Percentiles rank a stretch among this genome's conserved stretches.
These are phyloP conservation scores for Ochlodes sylvanus DNA, from an alignment of 2,888 invertebrate species.

Conservation along the genomic window DNA sequence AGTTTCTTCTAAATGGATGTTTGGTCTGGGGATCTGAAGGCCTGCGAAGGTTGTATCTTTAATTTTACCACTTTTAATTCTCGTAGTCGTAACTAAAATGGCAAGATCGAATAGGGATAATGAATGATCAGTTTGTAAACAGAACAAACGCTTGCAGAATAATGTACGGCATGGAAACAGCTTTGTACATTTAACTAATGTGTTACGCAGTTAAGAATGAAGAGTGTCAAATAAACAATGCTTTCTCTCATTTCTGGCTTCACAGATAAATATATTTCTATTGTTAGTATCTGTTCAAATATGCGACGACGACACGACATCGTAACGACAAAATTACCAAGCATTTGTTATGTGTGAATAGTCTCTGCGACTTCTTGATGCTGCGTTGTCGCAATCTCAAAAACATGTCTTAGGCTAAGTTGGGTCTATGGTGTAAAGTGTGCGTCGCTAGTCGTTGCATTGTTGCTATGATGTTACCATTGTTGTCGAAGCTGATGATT, in stretches of 20 bases:
- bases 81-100: neutral
- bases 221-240: slow-evolving; percentile 46
- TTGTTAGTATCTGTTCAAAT: slow-evolving; percentile 29
- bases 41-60: slow-evolving; percentile 29
- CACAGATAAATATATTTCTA: slow-evolving; percentile 45
- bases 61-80: slow-evolving; percentile 2
- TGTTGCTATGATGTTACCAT: too few relatives aligned
- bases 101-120: neutral
- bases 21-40: slow-evolving; percentile 9
- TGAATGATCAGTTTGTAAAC: slow-evolving; percentile 18
- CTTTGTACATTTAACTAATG: slow-evolving; percentile 34
- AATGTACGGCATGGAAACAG: slow-evolving; percentile 24
- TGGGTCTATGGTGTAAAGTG: too few relatives aligned
- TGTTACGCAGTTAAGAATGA: slow-evolving; percentile 33
- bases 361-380: too few relatives aligned
- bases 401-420: too few relatives aligned
- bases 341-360: too few relatives aligned
- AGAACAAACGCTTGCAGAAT: slow-evolving; percentile 15
- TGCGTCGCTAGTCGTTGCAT: too few relatives aligned
- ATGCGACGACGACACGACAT: too few relatives aligned
- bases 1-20: slow-evolving; percentile 24
- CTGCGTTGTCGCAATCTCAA: too few relatives aligned
- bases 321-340: too few relatives aligned
- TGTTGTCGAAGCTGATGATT: too few relatives aligned
- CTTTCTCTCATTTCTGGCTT: slow-evolving; percentile 41